Evolutionary conservation across 2,113 vertebrate species (phyloP).

Genomic region (Acanthochromis polyacanthus): DNA sequence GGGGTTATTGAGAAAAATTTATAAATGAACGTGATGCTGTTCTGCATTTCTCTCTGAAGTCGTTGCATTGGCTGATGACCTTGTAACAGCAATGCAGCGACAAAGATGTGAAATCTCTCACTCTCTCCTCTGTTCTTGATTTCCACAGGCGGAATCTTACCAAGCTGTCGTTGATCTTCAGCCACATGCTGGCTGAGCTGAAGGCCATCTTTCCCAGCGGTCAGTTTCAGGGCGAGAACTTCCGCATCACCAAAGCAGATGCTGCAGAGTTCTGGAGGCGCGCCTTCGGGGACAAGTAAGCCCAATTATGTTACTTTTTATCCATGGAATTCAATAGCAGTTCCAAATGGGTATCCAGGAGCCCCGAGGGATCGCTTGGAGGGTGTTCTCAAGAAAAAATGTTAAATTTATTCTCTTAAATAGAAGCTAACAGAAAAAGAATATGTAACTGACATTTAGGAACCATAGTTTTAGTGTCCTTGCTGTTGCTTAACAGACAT

Average conservation of each 20-base stretch:
- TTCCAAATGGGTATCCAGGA: conserved; percentile 1
- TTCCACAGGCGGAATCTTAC: conserved; percentile 92
- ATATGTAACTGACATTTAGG: background rate
- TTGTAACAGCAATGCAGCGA: background rate
- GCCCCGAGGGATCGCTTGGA: background rate
- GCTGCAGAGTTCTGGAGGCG: conserved; percentile 99
- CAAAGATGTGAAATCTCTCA: conserved; percentile 22
- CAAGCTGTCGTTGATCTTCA: conserved; percentile 98
- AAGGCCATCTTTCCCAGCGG: conserved; percentile 98
- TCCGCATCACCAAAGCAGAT: conserved; percentile 98
- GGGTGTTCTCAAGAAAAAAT: background rate
- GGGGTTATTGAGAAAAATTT: background rate
- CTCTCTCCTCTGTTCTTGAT: conserved; percentile 1
- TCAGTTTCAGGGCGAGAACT: conserved; percentile 96
- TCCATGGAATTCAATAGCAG: background rate
- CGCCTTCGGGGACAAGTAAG: conserved; percentile 98
- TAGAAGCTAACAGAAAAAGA: background rate
- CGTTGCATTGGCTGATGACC: background rate
- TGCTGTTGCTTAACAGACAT: background rate
- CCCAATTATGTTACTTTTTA: conserved; percentile 16
- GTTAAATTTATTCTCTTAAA: no score
- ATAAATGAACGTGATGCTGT: background rate
- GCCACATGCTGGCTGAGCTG: conserved; percentile 98
- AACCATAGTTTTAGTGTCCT: background rate
- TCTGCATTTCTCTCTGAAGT: background rate